phyloP scores from a whole-genome alignment of 2,113 vertebrate genomes.

The Chrysochloris asiatica region DNA sequence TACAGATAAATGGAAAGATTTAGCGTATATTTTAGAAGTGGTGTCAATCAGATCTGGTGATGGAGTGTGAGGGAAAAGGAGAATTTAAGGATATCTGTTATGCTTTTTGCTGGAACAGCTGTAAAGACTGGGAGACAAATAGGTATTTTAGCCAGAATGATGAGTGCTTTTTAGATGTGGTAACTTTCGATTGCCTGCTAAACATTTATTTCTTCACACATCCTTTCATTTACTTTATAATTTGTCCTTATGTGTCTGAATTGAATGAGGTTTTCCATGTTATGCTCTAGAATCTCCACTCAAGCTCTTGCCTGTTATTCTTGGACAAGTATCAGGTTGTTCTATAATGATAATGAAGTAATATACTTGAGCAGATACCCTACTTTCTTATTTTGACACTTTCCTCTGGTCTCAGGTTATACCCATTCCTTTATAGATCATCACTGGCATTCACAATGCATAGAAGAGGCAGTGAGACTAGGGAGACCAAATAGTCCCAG shows the following conservation, averaged over 20 bases:
- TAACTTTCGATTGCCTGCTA: neutral
- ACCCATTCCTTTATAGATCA: neutral
- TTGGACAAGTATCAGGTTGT: neutral
- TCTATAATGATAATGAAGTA: neutral
- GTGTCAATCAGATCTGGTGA: neutral
- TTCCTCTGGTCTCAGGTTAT: neutral
- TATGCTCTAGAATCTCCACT: neutral
- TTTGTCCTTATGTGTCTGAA: neutral
- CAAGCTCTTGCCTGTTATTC: neutral
- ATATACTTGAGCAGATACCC: neutral
- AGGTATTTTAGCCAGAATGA: neutral
- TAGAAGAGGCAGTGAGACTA: neutral
- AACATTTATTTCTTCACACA: neutral
- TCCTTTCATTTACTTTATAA: neutral
- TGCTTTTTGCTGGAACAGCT: neutral
- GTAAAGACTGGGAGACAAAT: neutral
- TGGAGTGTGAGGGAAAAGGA: neutral
- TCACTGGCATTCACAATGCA: fast-evolving
- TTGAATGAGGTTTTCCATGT: neutral
- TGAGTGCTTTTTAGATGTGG: neutral
- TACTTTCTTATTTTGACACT: neutral
- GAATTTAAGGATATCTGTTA: neutral
- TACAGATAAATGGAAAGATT: neutral
- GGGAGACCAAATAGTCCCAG: neutral
- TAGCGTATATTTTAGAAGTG: neutral